Base-by-base conservation (phyloP, 2,888 invertebrate species). In the Actias luna region DNA sequence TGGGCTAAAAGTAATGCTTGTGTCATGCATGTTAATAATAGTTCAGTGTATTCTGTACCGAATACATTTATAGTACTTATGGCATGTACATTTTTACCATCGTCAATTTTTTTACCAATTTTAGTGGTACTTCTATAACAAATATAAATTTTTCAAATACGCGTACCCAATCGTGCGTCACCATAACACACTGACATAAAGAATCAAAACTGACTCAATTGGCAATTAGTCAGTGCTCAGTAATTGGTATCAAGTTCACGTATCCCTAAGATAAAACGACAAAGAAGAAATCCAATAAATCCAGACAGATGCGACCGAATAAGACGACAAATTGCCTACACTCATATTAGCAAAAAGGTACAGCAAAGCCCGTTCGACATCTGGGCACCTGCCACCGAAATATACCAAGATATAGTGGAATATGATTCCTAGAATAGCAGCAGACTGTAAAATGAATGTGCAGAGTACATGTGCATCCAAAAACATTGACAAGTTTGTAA, bases 401-500 rank as follows among this genome's bases (percentile, higher is more conserved):
- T 89, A 90, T 79, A 77, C 81, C 70, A 78, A 82, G 83, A 87
- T 85, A 88, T 85, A 84, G 80, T 77, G 79, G 84, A 86, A 88
- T 86, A 89, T 84, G 83, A 85, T 92, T 92, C 92, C 89, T 91
- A 90, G 92, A 92, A 92, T 91, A 91, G 92, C 91, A 88, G 75
- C 90, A 89, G 92, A 89, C 90, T 88, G 90, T 89, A 89, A 91
- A 92, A 91, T 89, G 89, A 87, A 89, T 75, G 82, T 77, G 83
- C 81, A 82, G 84, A 85, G 83, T 87, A 84, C 89, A 90, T 87
- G 83, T 89, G 91, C 88, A 84, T 84, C 84, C 87, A 85, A 88
- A 91, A 89, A 83, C 80, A 80, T 79, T 64, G 69, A 70, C 81
- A 78, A 79, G 70, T 67, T 69, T 73, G 73, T 66, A 64, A 63